Conservation (phyloP, 1,140 invertebrate species). For the Hyles vespertilio region DNA sequence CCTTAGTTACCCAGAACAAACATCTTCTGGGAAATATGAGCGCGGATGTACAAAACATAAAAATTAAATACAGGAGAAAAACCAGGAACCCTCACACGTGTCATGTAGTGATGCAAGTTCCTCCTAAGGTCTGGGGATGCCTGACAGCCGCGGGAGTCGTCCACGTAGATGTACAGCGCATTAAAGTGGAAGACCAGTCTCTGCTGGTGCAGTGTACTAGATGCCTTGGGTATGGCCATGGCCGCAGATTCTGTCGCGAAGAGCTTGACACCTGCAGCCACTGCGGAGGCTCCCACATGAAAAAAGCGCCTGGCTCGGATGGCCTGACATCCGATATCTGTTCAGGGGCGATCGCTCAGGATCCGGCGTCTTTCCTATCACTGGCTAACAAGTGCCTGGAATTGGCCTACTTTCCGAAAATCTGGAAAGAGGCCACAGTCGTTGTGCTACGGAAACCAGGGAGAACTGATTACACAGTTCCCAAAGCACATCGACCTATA, state of each 20-base stretch:
- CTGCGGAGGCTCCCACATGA: constrained; percentile 4
- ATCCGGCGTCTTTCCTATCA: not conserved
- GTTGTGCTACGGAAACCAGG: constrained; percentile 16
- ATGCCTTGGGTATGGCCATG: constrained; percentile 3
- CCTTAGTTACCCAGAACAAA: not conserved
- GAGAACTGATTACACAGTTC: constrained; percentile 9
- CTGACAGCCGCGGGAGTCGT: too few relatives aligned
- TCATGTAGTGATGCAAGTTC: not conserved
- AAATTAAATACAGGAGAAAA: not conserved
- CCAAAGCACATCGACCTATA: constrained; percentile 19
- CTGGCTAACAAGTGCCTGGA: constrained; percentile 8
- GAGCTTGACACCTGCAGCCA: not conserved
- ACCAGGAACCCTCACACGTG: not conserved
- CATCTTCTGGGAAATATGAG: not conserved
- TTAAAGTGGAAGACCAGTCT: not conserved
- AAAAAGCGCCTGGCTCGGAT: constrained; percentile 17
- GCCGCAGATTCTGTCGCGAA: not conserved
- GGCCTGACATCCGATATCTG: constrained; percentile 15
- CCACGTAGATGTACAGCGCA: too few relatives aligned
- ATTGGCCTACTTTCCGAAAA: constrained; percentile 5
- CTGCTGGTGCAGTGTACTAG: not conserved
- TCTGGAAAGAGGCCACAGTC: constrained; percentile 18
- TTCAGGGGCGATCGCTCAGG: not conserved
- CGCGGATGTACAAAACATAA: not conserved
- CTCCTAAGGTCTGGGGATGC: too few relatives aligned